A percentile compares a stretch with the other conserved stretches of the same genome.
Conservation (phyloP, 2,888 invertebrate genomes). For the Drosophila sordidula region DNA sequence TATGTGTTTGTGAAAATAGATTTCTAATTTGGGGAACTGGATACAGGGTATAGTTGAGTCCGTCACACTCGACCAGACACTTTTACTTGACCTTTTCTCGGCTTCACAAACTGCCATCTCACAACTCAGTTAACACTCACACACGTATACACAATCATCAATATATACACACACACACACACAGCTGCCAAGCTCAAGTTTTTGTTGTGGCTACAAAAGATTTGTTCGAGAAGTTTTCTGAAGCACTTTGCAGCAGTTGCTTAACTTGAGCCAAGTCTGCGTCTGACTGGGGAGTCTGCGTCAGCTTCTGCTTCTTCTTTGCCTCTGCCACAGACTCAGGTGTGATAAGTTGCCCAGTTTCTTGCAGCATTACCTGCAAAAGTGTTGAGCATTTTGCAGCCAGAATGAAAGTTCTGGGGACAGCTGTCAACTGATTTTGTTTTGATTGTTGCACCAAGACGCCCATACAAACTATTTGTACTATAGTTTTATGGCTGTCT, state of each 20-base stretch:
- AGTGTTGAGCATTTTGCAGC: slow-evolving; percentile 24
- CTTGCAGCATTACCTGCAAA: slow-evolving; percentile 17
- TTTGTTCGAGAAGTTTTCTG: slow-evolving; percentile 40
- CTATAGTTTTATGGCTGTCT: slow-evolving; percentile 25
- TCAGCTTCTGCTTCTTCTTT: neutral
- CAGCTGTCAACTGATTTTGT: slow-evolving; percentile 36
- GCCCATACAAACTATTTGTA: slow-evolving; percentile 21
- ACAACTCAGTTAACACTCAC: neutral
- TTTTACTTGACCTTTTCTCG: slow-evolving; percentile 4
- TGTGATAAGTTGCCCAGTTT: slow-evolving; percentile 20
- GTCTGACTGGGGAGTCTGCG: slow-evolving; percentile 3
- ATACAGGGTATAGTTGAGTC: neutral
- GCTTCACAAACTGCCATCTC: slow-evolving; percentile 27
- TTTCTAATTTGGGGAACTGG: neutral
- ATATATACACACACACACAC: neutral
- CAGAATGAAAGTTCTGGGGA: slow-evolving; percentile 13
- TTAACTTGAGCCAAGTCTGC: slow-evolving; percentile 25
- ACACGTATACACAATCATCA: neutral
- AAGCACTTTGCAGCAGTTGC: slow-evolving; percentile 40
- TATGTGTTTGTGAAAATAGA: too few species aligned
- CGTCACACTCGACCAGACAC: neutral
- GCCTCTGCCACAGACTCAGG: slow-evolving; percentile 5
- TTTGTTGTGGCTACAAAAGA: slow-evolving; percentile 46
- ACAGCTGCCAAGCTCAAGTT: slow-evolving; percentile 1
- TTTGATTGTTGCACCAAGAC: slow-evolving; percentile 46